phyloP scores from a whole-genome alignment of 1,140 invertebrate genomes.

The Euura saliciscinereae region DNA sequence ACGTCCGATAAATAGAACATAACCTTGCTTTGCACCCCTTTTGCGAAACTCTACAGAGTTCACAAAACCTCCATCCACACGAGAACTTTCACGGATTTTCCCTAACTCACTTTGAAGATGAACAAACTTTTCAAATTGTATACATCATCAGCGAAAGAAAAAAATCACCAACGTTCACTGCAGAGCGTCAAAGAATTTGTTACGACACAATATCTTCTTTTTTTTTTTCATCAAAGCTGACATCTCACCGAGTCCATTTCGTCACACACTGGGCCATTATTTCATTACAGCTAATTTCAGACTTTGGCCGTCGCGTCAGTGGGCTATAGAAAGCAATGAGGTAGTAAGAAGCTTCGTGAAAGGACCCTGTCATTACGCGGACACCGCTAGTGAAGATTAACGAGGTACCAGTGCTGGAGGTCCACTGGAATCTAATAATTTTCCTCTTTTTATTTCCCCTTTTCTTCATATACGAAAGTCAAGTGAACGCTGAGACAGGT shows the following conservation, averaged over 20 bases:
- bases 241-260: no score
- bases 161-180: no score
- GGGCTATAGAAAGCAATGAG: not conserved
- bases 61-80: not conserved
- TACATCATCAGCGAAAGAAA: no score
- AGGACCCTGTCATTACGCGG: slow-evolving; percentile 42
- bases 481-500: no score
- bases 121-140: no score
- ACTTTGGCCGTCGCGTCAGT: slow-evolving; percentile 20
- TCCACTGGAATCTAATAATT: not conserved
- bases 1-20: slow-evolving; percentile 2
- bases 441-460: not conserved
- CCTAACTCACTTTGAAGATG: no score
- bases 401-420: slow-evolving; percentile 22
- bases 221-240: no score
- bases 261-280: slow-evolving; percentile 47
- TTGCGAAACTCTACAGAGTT: not conserved
- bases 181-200: no score
- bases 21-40: not conserved
- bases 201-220: no score
- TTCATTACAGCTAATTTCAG: slow-evolving; percentile 53
- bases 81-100: no score
- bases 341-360: slow-evolving; percentile 25
- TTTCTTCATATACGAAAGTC: no score
- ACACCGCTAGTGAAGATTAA: slow-evolving; percentile 50